These are phyloP conservation scores for Onychorhynchus coronatus DNA, from an alignment of 2,113 vertebrate species.

Conservation along the genomic window DNA sequence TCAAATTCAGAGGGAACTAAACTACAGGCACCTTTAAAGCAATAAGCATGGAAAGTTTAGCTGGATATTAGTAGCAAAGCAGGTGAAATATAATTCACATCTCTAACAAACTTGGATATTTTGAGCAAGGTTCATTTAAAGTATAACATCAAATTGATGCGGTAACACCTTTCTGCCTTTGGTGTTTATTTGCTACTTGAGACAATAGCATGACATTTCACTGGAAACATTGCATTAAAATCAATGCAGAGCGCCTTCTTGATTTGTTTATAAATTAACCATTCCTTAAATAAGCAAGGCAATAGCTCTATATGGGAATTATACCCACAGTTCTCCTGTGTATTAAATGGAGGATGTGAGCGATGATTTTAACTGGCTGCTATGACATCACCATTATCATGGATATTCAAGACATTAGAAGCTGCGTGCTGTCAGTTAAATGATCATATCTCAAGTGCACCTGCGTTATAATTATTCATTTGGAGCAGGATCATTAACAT, in stretches of 20 bases:
- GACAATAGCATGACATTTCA: conserved; percentile 7
- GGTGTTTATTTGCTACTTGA: conserved; percentile 12
- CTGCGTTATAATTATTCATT: conserved; percentile 81
- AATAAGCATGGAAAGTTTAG: not conserved
- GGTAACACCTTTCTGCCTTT: not conserved
- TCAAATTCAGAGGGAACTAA: not conserved
- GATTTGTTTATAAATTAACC: conserved; percentile 70
- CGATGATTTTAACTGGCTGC: conserved; percentile 62
- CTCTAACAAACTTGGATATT: not conserved
- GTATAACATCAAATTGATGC: not conserved
- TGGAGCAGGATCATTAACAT: conserved; percentile 75
- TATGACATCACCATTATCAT: conserved; percentile 75
- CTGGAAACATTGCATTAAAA: conserved; percentile 47
- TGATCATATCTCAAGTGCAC: conserved; percentile 76
- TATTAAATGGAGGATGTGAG: conserved; percentile 66
- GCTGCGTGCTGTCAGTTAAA: conserved; percentile 78
- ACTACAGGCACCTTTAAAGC: not conserved
- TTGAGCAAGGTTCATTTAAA: not conserved
- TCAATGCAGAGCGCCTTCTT: conserved; percentile 41
- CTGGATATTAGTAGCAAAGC: not conserved
- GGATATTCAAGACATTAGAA: conserved; percentile 77
- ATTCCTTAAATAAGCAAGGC: conserved; percentile 65
- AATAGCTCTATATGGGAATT: conserved; percentile 47
- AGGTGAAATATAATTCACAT: not conserved
- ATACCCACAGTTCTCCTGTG: conserved; percentile 51